Evolutionary conservation across 1,140 invertebrate species (phyloP).

Genomic region (Trichomalopsis sarcophagae): DNA sequence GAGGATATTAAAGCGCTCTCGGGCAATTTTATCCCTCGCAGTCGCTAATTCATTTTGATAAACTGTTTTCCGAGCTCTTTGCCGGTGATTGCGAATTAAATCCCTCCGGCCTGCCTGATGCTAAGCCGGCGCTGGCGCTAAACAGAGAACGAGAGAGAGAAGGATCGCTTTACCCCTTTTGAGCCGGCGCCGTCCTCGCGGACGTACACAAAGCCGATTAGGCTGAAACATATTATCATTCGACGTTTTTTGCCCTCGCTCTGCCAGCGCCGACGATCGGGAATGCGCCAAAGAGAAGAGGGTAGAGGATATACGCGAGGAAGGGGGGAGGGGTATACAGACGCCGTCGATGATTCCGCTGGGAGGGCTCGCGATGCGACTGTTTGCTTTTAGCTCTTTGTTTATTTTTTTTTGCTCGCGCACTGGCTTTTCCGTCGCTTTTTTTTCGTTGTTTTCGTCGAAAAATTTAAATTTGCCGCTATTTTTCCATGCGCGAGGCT

Average conservation of each 20-base stretch:
- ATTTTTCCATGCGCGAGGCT: not conserved
- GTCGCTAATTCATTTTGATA: conserved; percentile 63
- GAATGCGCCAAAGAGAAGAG: conserved; percentile 4
- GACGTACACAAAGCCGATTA: conserved; percentile 67
- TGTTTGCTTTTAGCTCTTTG: conserved; percentile 7
- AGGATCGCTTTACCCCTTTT: conserved; percentile 26
- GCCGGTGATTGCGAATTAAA: conserved; percentile 70
- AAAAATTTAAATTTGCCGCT: not conserved
- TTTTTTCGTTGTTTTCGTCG: not conserved
- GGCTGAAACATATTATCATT: conserved; percentile 67
- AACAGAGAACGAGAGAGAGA: not conserved
- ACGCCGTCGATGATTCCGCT: conserved; percentile 2
- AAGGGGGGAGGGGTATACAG: not conserved
- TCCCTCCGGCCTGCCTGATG: conserved; percentile 61
- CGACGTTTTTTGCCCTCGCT: conserved; percentile 59
- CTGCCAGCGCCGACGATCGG: conserved; percentile 43
- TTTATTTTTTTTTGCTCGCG: conserved; percentile 1
- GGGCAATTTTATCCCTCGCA: conserved; percentile 4
- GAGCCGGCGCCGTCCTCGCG: conserved; percentile 11
- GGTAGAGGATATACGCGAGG: not conserved
- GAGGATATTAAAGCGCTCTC: too few species aligned
- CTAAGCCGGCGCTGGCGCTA: not conserved
- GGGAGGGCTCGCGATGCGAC: not conserved
- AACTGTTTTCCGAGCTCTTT: conserved; percentile 70
- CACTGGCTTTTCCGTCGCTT: not conserved